These are phyloP conservation scores for Trogon surrucura DNA, from an alignment of 2,113 vertebrate genomes.

Conservation along the genomic window DNA sequence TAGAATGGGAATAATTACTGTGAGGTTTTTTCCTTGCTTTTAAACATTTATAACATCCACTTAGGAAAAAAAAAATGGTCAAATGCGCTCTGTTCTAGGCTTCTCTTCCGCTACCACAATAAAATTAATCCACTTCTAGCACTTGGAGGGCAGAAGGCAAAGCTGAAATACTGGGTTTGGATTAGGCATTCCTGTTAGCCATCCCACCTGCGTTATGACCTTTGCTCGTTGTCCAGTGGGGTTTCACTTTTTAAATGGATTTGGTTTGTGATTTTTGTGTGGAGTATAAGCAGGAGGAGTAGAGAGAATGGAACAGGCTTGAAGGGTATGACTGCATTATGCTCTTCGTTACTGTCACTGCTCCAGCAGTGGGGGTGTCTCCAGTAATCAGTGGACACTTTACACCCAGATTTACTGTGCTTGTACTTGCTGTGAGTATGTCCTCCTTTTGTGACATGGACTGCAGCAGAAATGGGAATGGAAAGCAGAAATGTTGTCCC, in stretches of 20 bases:
- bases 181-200: background rate
- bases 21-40: constrained; percentile 8
- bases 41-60: constrained; percentile 58
- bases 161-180: background rate
- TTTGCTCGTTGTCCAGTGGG: background rate
- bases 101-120: constrained; percentile 1
- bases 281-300: background rate
- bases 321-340: background rate
- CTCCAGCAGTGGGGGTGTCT: background rate
- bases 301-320: background rate
- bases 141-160: constrained; percentile 14
- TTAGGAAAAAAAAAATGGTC: background rate
- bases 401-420: background rate
- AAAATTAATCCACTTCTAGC: constrained; percentile 31
- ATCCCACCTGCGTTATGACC: background rate
- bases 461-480: background rate
- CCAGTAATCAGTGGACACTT: background rate
- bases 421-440: background rate
- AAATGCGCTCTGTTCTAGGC: background rate
- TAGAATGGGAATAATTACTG: constrained; percentile 51
- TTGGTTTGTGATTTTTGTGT: background rate
- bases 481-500: background rate
- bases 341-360: background rate
- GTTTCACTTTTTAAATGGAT: background rate
- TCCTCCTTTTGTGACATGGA: background rate